A percentile compares a stretch with the other conserved stretches of the same genome.
phyloP scores from a whole-genome alignment of 2,113 vertebrate species.

The Camelus dromedarius region DNA sequence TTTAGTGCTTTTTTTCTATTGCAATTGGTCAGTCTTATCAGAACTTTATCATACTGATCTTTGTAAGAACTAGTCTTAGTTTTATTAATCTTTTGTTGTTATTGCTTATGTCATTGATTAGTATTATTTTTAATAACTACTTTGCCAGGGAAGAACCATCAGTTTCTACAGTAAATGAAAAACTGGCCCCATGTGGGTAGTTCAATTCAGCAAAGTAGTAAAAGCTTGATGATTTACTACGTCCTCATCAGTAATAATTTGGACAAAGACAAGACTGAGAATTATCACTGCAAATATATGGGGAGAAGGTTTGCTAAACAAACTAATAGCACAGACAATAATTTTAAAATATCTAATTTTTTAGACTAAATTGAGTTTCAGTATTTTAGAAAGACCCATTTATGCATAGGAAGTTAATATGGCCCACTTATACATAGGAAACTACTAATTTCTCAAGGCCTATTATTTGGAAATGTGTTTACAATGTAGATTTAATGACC shows the following conservation, averaged over 20 bases:
- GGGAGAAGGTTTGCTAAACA: not conserved
- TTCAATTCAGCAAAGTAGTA: conserved; percentile 48
- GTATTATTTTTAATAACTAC: not conserved
- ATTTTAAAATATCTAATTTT: not conserved
- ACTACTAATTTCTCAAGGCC: not conserved
- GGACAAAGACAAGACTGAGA: conserved; percentile 40
- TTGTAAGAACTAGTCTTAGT: conserved; percentile 1
- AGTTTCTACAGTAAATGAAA: conserved; percentile 56
- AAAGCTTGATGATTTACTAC: conserved; percentile 48
- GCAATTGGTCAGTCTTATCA: not conserved
- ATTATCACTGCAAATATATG: conserved; percentile 31
- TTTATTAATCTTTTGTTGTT: not conserved
- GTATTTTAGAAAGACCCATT: not conserved
- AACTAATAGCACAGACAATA: not conserved
- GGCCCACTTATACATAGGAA: not conserved
- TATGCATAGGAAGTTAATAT: conserved; percentile 33
- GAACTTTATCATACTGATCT: not conserved
- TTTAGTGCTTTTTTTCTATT: not conserved
- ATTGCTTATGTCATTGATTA: not conserved
- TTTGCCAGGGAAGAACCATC: conserved; percentile 40
- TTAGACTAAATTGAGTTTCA: conserved; percentile 42
- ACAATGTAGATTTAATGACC: not conserved
- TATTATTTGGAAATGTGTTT: conserved; percentile 44
- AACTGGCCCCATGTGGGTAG: conserved; percentile 50
- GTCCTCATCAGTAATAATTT: not conserved